Evolutionary conservation across 2,888 invertebrate species (phyloP), one percentile per base, ranked within the genome.

Genomic region (Melolontha melolontha): DNA sequence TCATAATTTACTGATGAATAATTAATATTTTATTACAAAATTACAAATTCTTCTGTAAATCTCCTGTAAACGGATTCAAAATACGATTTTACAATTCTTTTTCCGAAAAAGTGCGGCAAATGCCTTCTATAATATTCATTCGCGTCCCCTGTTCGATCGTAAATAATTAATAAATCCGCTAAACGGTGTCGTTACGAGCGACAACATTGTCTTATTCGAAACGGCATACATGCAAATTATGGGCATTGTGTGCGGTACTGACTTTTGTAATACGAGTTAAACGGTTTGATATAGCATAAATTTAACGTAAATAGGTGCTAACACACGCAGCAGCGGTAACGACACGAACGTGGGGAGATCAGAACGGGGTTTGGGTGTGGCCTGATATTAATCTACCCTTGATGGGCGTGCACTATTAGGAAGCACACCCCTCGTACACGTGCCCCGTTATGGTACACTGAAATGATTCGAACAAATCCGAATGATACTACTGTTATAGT

Each of bases 281-380:
- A 76, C 77, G 75, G 74, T 77, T 74, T 76, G 73, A 73, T 75
- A 74, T 72, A 72, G 75, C 75, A 77, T 77, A 77, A 75, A 76
- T 77, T 76, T 75, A 73, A 72, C 74, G 74, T 75, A 62, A 65
- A 66, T 69, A 66, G 69, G 66, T 59, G 59, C 62, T 66, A 66
- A 69, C 62, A 64, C 47, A 63, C 64, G 54, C 65, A 54, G 41
- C 59, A 17, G 12, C 59, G 10, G 17, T 10, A 34, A 34, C 29
- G 47, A 16, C 14, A 6, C 2, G 14, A 47, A 27, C 42, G 50
- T 42, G 52, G 59, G 51, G 66, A 27, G 40, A 49, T 66, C 39
- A 64, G 67, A 70, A 71, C 71, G 71, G 72, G 70, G 69, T 70
- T 66, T 70, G 71, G 75, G 75, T 62, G 75, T 74, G 74, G 73